Base-by-base conservation (phyloP, 2,113 vertebrate genomes). In the Leptobrachium ailaonicum region DNA sequence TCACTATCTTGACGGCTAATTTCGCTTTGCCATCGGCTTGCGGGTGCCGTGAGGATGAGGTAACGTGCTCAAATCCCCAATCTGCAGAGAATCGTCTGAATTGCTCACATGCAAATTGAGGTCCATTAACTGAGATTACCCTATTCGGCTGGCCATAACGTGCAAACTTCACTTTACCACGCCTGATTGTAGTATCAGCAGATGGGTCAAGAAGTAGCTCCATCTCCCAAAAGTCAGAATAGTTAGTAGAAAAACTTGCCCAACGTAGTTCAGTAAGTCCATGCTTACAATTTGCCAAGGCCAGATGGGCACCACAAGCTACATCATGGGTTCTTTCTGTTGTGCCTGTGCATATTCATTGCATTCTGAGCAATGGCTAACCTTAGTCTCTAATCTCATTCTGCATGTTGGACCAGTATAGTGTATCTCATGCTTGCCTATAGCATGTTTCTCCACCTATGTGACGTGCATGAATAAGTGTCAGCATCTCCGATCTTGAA, bases 261-360 rank as follows among this genome's bases (percentile, higher is more conserved):
- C 47, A 13, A 4, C 10, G 3, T 82, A 71, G 1, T 73, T 41
- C 41, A 75, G 78, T 9, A 84, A 4, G 54, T 75, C 82, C 50
- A 82, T 71, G 40, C 83, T 83, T 5, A 82, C 43, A 20, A 73
- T 82, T 43, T 85, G 79, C 79, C 71, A 85, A 13, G 53, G 79
- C 79, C 71, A 85, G 42, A 43, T 71, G 1, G 60, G 82, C 2
- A 83, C 11, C n/a, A 66, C 32, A 47, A 78, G 71, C 1, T 20
- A 77, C 50, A 73, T 47, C 62, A 63, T 80, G 20, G 20, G 20
- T 32, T 83, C 67, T 60, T 74, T 73, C 14, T 83, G 83, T 12
- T 80, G 82, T 42, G 63, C 40, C 20, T 64, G 60, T 3, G 77
- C 54, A 67, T 84, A 79, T 53, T 84, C 71, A 14, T 83, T 79